Conservation (phyloP, 2,888 invertebrate species). For the Pecten maximus region DNA sequence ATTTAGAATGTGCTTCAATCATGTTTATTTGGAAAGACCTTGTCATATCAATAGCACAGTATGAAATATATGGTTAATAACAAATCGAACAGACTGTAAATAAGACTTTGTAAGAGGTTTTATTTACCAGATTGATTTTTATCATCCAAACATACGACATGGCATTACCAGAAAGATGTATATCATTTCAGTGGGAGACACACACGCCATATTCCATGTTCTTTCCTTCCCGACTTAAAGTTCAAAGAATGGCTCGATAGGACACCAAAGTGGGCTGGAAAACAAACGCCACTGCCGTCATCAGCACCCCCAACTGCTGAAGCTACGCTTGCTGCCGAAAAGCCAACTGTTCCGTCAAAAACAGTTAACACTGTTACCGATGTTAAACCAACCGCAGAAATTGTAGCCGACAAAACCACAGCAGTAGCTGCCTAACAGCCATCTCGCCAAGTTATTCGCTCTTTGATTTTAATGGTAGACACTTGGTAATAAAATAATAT, state of each 20-base stretch:
- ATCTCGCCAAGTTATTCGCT: not conserved
- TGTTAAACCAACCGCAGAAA: not conserved
- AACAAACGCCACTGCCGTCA: not conserved
- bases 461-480: not conserved
- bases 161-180: not conserved
- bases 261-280: not conserved
- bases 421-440: not conserved
- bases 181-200: not conserved
- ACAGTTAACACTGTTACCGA: not conserved
- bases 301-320: not conserved
- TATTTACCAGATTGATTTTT: no score
- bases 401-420: not conserved
- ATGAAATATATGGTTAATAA: no score
- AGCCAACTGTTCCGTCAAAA: not conserved
- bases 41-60: no score
- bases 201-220: not conserved
- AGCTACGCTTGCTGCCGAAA: not conserved
- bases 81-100: no score
- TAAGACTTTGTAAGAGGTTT: no score
- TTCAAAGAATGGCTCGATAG: not conserved
- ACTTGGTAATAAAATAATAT: conserved; percentile 1
- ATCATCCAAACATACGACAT: no score
- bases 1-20: no score
- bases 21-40: no score
- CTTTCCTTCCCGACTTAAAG: not conserved